Evolutionary conservation across 2,797 vertebrate species (phyloP), one percentile per base, ranked within the genome.

Genomic region (Lepilemur septentrionalis): DNA sequence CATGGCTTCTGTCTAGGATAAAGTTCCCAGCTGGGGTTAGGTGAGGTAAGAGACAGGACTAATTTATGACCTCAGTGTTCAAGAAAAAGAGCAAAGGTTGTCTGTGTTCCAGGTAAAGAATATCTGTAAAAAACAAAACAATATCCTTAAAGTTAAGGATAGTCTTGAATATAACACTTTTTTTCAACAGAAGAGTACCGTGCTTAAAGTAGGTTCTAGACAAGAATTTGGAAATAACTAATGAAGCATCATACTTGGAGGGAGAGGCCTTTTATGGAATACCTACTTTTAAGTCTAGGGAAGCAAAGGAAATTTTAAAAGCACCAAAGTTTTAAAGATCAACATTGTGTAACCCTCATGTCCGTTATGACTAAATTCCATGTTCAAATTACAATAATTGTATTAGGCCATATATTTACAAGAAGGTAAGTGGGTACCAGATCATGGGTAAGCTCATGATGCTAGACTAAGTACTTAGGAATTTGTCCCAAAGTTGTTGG

Each of bases 311-410:
- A 63, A 52, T 35, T 75, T 93, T 88, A 46, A 59, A 91, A 81
- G 30, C 2, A 55, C 13, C 38, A 48, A 41, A 78, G 35, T 81
- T 88, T 89, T 52, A 72, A 94, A 93, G 52, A 17, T 91, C 92
- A 84, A 63, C 22, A 61, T 90, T 57, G 41, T 38, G 15, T 81
- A 85, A 82, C 14, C 20, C 20, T 89, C 11, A n/a, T 82, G 48
- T 85, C 55, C 55, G 86, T 95, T 90, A 67, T 78, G 35, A 63
- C 18, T 80, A 90, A 84, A 94, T 91, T 52, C 81, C 93, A 78
- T 69, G 63, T 22, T 89, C 7, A 85, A 69, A 78, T 87, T 86
- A 55, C 7, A 43, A 5, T 78, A 89, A 70, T 75, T 93, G 3
- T 79, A 57, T 59, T 82, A 84, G 30, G 48, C 20, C 41, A 87